Evolutionary conservation across 2,888 invertebrate species (phyloP).

Genomic region (Sarcophaga caerulescens): DNA sequence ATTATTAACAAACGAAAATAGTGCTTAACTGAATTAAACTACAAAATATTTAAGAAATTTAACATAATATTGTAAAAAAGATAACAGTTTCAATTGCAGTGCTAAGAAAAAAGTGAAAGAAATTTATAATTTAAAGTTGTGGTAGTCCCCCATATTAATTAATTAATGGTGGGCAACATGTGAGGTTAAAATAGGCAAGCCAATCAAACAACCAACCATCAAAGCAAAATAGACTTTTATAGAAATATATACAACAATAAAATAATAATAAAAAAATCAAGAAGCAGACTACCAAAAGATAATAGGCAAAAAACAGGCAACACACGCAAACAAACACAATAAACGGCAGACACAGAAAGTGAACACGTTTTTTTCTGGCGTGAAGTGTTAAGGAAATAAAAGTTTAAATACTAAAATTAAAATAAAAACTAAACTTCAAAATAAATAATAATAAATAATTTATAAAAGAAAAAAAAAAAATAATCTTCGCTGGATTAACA

Average conservation of each 20-base stretch:
- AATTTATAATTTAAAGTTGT: conserved; percentile 28
- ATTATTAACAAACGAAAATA: conserved; percentile 6
- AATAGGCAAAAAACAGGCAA: conserved; percentile 33
- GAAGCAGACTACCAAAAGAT: conserved; percentile 36
- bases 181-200: conserved; percentile 77
- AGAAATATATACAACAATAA: conserved; percentile 17
- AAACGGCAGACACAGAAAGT: conserved; percentile 49
- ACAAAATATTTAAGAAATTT: conserved; percentile 1
- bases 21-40: conserved; percentile 12
- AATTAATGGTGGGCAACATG: conserved; percentile 74
- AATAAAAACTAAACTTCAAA: not conserved
- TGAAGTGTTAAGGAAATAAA: conserved; percentile 17
- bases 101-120: not conserved
- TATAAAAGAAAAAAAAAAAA: not conserved
- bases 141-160: conserved; percentile 8
- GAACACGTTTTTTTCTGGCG: conserved; percentile 59
- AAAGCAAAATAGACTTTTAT: conserved; percentile 15
- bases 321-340: conserved; percentile 14
- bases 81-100: not conserved
- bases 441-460: not conserved
- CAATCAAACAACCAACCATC: conserved; percentile 58
- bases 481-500: conserved; percentile 26
- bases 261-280: conserved; percentile 9
- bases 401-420: conserved; percentile 6
- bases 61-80: not conserved